phyloP scores from a whole-genome alignment of 1,140 invertebrate genomes.

The Calliopsis andreniformis region DNA sequence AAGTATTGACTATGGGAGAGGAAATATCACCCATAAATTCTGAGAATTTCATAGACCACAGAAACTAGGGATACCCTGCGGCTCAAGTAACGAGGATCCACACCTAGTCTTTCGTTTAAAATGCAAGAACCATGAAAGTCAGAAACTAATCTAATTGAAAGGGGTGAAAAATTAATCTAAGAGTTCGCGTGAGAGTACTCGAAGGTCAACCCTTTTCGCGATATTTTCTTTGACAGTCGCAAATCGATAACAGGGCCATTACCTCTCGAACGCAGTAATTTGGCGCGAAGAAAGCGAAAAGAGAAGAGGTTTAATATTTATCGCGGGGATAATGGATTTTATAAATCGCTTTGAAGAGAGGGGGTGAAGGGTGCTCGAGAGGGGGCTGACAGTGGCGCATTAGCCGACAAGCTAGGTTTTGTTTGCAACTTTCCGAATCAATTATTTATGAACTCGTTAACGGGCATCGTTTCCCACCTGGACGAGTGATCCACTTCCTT shows the following conservation, averaged over 20 bases:
- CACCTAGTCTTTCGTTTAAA: no score
- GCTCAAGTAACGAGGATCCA: constrained; percentile 8
- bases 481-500: neutral
- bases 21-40: constrained; percentile 33
- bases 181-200: no score
- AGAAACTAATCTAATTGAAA: no score
- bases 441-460: constrained; percentile 65
- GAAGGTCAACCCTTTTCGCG: neutral
- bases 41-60: neutral
- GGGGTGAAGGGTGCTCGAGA: neutral
- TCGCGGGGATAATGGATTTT: constrained; percentile 65
- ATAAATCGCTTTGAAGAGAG: constrained; percentile 57
- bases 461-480: constrained; percentile 44
- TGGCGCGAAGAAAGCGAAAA: constrained; percentile 62
- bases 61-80: neutral
- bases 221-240: constrained; percentile 50
- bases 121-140: no score
- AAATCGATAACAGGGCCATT: constrained; percentile 68
- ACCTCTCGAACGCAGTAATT: constrained; percentile 54
- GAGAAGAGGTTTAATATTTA: constrained; percentile 66
- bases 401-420: constrained; percentile 53
- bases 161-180: no score
- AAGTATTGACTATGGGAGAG: neutral
- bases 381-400: constrained; percentile 32
- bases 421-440: constrained; percentile 60